These are phyloP conservation scores for Podiceps cristatus DNA, from an alignment of 2,113 vertebrate species.

Conservation along the genomic window DNA sequence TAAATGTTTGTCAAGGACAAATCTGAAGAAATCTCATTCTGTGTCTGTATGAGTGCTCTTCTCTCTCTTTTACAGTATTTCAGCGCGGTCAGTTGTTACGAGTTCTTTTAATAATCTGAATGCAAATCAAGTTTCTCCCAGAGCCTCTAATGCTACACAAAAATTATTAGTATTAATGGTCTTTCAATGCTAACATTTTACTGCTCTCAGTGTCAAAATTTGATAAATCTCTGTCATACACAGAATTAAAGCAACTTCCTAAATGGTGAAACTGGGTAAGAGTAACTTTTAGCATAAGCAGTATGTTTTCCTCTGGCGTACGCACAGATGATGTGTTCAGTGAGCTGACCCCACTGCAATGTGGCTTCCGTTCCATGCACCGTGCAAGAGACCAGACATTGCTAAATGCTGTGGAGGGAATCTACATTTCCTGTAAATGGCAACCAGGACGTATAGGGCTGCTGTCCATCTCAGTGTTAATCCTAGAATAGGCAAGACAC, in stretches of 20 bases:
- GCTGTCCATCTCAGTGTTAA: not conserved
- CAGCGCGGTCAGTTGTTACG: not conserved
- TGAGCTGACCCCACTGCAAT: not conserved
- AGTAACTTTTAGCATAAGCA: not conserved
- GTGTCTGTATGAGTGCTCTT: not conserved
- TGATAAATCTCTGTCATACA: constrained; percentile 1
- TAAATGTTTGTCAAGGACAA: constrained; percentile 36
- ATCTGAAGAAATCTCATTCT: constrained; percentile 1
- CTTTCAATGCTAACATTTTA: constrained; percentile 48
- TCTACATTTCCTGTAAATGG: not conserved
- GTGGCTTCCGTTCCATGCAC: not conserved
- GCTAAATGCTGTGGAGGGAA: not conserved
- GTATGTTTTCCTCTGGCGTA: not conserved
- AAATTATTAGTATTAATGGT: constrained; percentile 34
- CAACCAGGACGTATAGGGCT: not conserved
- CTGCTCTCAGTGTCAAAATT: constrained; percentile 4
- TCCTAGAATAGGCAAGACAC: not conserved
- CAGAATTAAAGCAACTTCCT: constrained; percentile 7
- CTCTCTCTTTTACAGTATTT: not conserved
- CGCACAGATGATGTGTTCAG: not conserved
- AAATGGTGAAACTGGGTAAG: not conserved
- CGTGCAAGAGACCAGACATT: not conserved
- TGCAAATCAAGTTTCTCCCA: not conserved
- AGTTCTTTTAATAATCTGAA: not conserved
- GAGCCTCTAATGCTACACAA: constrained; percentile 30